phyloP scores from a whole-genome alignment of 2,888 invertebrate species.

The Protodeltote pygarga region DNA sequence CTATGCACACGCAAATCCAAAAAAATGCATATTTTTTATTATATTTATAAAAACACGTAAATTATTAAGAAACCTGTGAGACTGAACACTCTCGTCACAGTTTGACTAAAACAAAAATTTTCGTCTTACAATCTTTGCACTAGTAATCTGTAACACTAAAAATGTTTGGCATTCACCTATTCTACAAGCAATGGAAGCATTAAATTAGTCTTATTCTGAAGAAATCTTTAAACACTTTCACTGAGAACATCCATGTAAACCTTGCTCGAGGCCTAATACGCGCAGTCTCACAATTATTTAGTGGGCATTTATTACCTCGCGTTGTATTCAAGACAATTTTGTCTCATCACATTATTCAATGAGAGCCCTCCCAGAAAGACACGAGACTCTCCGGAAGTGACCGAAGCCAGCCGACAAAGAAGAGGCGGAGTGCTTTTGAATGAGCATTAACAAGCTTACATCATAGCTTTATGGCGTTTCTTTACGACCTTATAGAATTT shows the following conservation, averaged over 20 bases:
- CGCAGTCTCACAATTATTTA: conserved; percentile 61
- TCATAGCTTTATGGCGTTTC: conserved; percentile 41
- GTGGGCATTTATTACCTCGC: conserved; percentile 66
- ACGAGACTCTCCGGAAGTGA: conserved; percentile 59
- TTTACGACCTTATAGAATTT: conserved; percentile 41
- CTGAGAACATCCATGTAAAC: conserved; percentile 52
- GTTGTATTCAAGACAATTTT: conserved; percentile 70
- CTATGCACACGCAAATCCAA: too few relatives aligned
- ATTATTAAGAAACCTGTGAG: too few relatives aligned
- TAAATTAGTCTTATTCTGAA: conserved; percentile 34
- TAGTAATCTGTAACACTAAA: conserved; percentile 32
- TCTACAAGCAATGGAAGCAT: conserved; percentile 36
- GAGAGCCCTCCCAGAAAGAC: conserved; percentile 69
- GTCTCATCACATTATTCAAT: conserved; percentile 70
- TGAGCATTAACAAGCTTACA: conserved; percentile 58
- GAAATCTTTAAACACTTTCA: conserved; percentile 30
- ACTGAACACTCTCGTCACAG: too few relatives aligned
- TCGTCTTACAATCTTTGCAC: conserved; percentile 29
- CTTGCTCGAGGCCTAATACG: conserved; percentile 31
- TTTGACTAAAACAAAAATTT: too few relatives aligned
- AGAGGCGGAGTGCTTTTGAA: conserved; percentile 57
- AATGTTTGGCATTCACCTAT: conserved; percentile 42
- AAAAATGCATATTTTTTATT: too few relatives aligned
- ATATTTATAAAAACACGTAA: too few relatives aligned
- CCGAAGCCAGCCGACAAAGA: conserved; percentile 59